Conservation (phyloP, 2,113 vertebrate species). For the Gallinago jamesoni region DNA sequence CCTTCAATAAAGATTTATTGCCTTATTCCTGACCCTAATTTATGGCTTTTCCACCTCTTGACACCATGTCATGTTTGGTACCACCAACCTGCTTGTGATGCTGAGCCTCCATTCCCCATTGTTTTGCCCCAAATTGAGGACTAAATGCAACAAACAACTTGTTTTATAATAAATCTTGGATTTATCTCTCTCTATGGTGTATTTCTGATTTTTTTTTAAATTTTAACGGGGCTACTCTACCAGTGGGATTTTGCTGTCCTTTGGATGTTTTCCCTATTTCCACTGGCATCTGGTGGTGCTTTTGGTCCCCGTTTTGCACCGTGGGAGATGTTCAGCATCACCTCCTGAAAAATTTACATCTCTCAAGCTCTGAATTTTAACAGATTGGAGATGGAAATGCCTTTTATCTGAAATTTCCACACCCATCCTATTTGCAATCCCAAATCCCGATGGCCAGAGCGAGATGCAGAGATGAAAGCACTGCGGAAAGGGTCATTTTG, state of each 20-base stretch:
- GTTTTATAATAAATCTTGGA: background rate
- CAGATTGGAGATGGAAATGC: rapidly evolving
- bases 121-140: background rate
- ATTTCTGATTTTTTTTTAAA: background rate
- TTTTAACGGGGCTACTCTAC: rapidly evolving
- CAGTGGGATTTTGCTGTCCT: background rate
- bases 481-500: background rate
- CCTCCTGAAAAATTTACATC: rapidly evolving
- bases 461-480: background rate
- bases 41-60: background rate
- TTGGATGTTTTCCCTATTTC: background rate
- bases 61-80: rapidly evolving
- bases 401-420: background rate
- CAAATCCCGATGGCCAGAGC: rapidly evolving
- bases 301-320: rapidly evolving
- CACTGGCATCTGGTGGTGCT: rapidly evolving
- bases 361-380: rapidly evolving
- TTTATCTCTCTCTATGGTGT: rapidly evolving
- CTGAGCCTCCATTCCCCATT: background rate
- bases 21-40: background rate
- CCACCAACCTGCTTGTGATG: background rate
- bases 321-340: background rate
- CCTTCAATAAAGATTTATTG: background rate
- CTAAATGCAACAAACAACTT: background rate
- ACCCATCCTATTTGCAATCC: background rate